Evolutionary conservation across 2,113 vertebrate genomes (phyloP).

Genomic region (Neolamprologus brichardi): DNA sequence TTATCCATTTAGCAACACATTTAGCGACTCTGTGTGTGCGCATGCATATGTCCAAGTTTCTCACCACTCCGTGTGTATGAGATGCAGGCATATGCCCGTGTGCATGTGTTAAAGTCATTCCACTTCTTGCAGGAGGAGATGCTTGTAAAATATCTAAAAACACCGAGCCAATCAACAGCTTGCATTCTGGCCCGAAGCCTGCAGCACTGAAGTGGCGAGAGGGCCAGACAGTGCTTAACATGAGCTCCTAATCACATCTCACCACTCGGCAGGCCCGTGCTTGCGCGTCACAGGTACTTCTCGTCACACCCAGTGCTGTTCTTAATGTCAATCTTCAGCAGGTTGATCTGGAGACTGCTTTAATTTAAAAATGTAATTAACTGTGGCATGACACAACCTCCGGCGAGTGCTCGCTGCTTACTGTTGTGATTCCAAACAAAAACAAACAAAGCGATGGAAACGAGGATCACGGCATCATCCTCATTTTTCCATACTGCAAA

Average conservation of each 20-base stretch:
- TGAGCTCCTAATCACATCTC: conserved; percentile 72
- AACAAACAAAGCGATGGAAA: conserved; percentile 54
- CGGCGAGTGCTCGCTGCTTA: neutral
- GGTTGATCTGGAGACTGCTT: conserved; percentile 69
- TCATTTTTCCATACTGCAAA: neutral
- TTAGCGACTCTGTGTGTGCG: conserved; percentile 8
- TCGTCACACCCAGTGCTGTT: conserved; percentile 80
- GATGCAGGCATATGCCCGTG: neutral
- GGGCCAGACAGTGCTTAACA: conserved; percentile 72
- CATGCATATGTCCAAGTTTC: conserved; percentile 4
- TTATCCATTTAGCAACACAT: conserved; percentile 41
- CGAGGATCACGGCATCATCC: conserved; percentile 15
- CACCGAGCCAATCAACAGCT: conserved; percentile 58
- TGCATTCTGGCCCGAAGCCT: conserved; percentile 44
- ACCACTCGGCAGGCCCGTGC: conserved; percentile 75
- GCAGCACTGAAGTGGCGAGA: conserved; percentile 35
- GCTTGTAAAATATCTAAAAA: conserved; percentile 47
- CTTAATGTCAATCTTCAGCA: conserved; percentile 76
- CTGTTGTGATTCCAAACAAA: conserved; percentile 36
- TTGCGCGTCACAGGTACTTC: conserved; percentile 80
- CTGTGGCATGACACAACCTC: conserved; percentile 54
- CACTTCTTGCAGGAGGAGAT: conserved; percentile 29
- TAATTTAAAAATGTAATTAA: conserved; percentile 84
- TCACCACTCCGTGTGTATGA: neutral
- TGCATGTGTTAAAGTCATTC: conserved; percentile 10